Percentiles rank a stretch among this genome's conserved stretches.
Evolutionary conservation across 2,797 vertebrate genomes (phyloP).

Genomic region (Lophura swinhoii): DNA sequence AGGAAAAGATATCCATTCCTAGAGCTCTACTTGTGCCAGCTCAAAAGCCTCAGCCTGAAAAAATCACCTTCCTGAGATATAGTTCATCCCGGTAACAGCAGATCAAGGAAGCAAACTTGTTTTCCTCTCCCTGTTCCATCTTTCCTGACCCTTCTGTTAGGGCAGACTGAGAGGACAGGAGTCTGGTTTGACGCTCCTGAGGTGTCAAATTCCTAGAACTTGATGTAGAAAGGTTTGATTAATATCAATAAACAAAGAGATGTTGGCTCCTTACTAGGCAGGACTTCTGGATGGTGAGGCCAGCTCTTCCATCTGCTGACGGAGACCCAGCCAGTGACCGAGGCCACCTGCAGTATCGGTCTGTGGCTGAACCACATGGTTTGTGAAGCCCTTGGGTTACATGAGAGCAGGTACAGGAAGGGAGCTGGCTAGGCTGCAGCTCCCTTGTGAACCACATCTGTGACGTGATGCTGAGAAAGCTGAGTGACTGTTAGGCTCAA

Average conservation of each 20-base stretch:
- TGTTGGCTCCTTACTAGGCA: not conserved
- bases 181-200: not conserved
- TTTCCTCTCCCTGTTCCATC: slow-evolving; percentile 14
- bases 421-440: not conserved
- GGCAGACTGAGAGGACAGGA: not conserved
- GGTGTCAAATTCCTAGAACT: fast-evolving
- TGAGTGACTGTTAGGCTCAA: not conserved
- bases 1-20: not conserved
- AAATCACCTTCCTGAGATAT: not conserved
- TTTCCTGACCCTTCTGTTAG: not conserved
- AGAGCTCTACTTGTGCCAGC: not conserved
- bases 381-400: not conserved
- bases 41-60: not conserved
- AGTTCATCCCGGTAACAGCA: not conserved
- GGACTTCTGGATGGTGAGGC: not conserved
- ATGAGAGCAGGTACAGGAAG: not conserved
- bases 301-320: not conserved
- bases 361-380: not conserved
- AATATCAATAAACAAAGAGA: not conserved
- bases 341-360: fast-evolving
- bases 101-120: slow-evolving; percentile 22
- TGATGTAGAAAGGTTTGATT: not conserved
- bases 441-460: fast-evolving
- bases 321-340: fast-evolving
- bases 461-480: not conserved